Base-by-base conservation (phyloP, 2,113 vertebrate species). In the Tyto alba region DNA sequence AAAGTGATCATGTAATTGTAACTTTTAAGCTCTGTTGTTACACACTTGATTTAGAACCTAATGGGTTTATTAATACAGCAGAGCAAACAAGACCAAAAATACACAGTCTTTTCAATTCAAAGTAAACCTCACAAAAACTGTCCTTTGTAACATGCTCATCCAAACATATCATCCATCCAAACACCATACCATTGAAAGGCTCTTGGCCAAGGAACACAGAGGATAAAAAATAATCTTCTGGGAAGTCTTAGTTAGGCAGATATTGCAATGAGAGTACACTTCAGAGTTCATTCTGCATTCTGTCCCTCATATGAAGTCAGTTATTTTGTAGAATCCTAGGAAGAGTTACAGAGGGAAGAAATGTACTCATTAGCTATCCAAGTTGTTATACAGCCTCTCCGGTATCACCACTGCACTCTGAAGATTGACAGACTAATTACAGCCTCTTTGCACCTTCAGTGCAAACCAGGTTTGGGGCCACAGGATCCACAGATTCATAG, bases 21-120 rank as follows among this genome's bases (percentile, higher is more conserved):
- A 89, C 63, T 95, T 93, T 88, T 63, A 93, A 93, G 92, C 40
- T 77, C 3, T 0, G 38, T 64, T 73, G 81, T 80, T 87, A 38
- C 81, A 86, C 52, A 62, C 57, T 94, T 90, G 88, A 89, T 96
- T 95, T 89, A 85, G 69, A 85, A 45, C 15, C 32, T 85, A 73
- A 86, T 68, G 18, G 15, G 55, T 81, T 91, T 92, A 36, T 73
- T 75, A 88, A 96, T 32, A 6, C 18, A 40, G n/a, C 22, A 82
- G 77, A 83, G 71, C 20, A 76, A 92, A 72, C 14, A 64, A 79
- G 25, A 72, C 19, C 13, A 76, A 76, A 87, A 80, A 3, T 32
- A 21, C 13, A 13, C 8, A 25, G 32, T 17, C 47, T 81, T 90
- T 76, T 62, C 22, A 41, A 19, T 38, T 40, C 12, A 11, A 84